Percentiles rank a stretch among this genome's conserved stretches.
Evolutionary conservation across 2,888 invertebrate genomes (phyloP).

Genomic region (Chrysolina oricalcia): DNA sequence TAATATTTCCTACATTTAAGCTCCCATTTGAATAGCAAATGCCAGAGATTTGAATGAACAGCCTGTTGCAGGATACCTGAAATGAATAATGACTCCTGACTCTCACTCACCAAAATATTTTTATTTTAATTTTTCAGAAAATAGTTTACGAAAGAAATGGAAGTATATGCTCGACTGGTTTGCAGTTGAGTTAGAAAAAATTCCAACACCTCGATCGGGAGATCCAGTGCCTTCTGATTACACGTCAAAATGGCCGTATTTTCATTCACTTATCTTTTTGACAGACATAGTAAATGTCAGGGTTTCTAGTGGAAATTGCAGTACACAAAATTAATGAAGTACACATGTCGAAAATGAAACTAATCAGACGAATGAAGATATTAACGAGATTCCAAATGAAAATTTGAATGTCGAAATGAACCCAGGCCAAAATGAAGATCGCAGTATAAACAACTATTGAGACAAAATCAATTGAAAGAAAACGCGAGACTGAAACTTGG

Average conservation of each 20-base stretch:
- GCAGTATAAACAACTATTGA: too few species aligned
- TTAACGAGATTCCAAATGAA: not conserved
- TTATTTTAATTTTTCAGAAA: too few species aligned
- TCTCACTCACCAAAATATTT: not conserved
- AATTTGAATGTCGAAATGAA: not conserved
- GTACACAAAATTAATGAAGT: not conserved
- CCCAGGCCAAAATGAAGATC: too few species aligned
- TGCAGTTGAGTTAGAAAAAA: not conserved
- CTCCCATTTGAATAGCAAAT: not conserved
- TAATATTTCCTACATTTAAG: too few species aligned
- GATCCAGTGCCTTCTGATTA: not conserved
- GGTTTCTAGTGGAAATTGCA: conserved; percentile 9
- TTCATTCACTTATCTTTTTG: not conserved
- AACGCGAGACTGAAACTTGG: too few species aligned
- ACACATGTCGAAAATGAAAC: not conserved
- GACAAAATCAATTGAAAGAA: too few species aligned
- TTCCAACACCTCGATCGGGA: not conserved
- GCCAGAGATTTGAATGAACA: not conserved
- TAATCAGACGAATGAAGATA: conserved; percentile 24
- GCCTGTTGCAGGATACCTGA: not conserved
- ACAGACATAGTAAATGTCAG: not conserved
- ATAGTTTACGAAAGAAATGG: not conserved
- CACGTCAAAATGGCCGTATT: conserved; percentile 15
- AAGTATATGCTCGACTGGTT: not conserved
- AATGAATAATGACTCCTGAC: not conserved